These are phyloP conservation scores for Cyphomyrmex costatus DNA, from an alignment of 1,140 invertebrate species.

Conservation along the genomic window DNA sequence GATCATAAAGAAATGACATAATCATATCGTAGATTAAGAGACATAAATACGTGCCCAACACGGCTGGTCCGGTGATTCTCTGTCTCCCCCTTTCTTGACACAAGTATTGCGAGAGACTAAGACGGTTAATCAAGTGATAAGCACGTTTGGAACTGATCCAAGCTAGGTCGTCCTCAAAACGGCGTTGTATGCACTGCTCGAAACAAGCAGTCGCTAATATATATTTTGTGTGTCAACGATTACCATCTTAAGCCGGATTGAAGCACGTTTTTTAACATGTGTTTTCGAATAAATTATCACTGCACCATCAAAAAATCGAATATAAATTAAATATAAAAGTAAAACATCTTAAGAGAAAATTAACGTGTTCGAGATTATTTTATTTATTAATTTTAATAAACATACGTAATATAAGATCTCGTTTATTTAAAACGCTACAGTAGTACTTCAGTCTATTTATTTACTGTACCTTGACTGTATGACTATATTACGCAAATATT, in stretches of 20 bases:
- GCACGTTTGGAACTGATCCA: slow-evolving; percentile 73
- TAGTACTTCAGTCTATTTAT: background rate
- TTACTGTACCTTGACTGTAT: background rate
- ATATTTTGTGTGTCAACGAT: slow-evolving; percentile 16
- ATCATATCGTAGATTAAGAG: background rate
- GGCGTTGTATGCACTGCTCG: slow-evolving; percentile 39
- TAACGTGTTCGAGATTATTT: background rate
- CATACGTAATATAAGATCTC: background rate
- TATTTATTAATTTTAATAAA: background rate
- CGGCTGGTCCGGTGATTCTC: slow-evolving; percentile 53
- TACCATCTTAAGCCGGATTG: background rate
- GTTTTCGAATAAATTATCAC: background rate
- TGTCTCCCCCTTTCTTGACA: slow-evolving; percentile 54
- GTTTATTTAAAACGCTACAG: background rate
- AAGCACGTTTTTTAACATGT: background rate
- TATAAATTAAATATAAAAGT: background rate
- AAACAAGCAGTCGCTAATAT: slow-evolving; percentile 31
- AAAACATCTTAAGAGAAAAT: background rate
- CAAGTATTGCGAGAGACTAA: slow-evolving; percentile 57
- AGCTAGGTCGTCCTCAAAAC: slow-evolving; percentile 58
- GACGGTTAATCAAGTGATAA: slow-evolving; percentile 77
- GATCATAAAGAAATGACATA: background rate
- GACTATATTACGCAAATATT: slow-evolving; percentile 20
- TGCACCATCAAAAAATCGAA: background rate
- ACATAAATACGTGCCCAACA: slow-evolving; percentile 15